Percentiles rank a stretch among this genome's conserved stretches.
Evolutionary conservation across 2,797 vertebrate genomes (phyloP).

Genomic region (Luscinia luscinia): DNA sequence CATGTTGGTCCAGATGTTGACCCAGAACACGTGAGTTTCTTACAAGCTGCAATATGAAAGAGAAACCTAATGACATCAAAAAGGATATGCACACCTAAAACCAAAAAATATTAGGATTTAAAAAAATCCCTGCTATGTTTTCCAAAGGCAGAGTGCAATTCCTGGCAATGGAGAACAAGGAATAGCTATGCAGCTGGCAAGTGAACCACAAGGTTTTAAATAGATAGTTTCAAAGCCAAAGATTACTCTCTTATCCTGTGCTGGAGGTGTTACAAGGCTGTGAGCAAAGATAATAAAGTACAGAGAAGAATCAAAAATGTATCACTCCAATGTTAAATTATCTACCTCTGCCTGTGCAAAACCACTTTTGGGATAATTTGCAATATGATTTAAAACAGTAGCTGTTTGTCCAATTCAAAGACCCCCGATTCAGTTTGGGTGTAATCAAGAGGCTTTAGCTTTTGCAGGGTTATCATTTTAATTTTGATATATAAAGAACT

Average conservation of each 20-base stretch:
- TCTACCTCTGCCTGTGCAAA: neutral
- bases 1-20: neutral
- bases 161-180: neutral
- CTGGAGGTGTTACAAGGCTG: neutral
- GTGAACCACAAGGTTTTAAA: slow-evolving; percentile 40
- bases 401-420: neutral
- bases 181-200: neutral
- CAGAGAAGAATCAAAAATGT: neutral
- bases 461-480: neutral
- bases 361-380: neutral
- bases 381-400: neutral
- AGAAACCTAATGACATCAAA: neutral
- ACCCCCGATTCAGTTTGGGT: neutral
- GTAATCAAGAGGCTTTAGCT: neutral
- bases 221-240: slow-evolving; percentile 49
- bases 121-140: neutral
- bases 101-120: neutral
- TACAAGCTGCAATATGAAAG: neutral
- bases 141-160: neutral
- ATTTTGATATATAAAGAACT: neutral
- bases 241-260: slow-evolving; percentile 36
- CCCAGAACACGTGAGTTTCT: accelerated
- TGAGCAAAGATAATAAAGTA: neutral
- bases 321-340: neutral
- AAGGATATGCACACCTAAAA: neutral